phyloP scores from a whole-genome alignment of 2,888 invertebrate genomes.

The Linnaemya vulpina region DNA sequence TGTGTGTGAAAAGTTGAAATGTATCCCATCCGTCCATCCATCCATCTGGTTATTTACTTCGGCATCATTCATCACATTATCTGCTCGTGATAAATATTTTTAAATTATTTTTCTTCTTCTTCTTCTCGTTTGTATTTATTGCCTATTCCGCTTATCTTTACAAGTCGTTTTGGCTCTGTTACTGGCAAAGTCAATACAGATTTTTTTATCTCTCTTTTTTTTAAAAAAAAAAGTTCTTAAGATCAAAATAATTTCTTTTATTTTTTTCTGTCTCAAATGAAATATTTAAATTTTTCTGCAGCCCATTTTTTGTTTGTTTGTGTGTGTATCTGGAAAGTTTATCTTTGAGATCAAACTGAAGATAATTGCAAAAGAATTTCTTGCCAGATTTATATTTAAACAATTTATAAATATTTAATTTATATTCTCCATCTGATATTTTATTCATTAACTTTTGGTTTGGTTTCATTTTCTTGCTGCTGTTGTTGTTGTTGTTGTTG shows the following conservation, averaged over 20 bases:
- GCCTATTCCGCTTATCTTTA: neutral
- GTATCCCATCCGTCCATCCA: neutral
- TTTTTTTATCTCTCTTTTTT: conserved; percentile 1
- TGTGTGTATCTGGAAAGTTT: conserved; percentile 7
- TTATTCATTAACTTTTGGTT: conserved; percentile 33
- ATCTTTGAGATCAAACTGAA: neutral
- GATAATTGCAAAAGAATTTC: neutral
- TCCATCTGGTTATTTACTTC: neutral
- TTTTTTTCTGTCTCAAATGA: neutral
- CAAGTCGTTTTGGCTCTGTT: neutral
- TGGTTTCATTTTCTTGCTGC: neutral
- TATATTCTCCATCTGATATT: conserved; percentile 25
- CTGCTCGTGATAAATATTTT: neutral
- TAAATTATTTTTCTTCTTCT: neutral
- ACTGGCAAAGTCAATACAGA: conserved; percentile 8
- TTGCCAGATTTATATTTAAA: conserved; percentile 2
- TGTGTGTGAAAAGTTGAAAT: neutral
- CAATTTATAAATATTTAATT: conserved; percentile 46
- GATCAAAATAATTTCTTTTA: too few species aligned
- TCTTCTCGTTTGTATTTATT: neutral
- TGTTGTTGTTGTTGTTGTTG: neutral
- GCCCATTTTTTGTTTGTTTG: neutral
- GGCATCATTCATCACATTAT: neutral
- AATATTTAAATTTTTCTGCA: neutral
- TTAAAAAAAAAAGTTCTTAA: too few species aligned